Conservation (phyloP, 2,888 invertebrate species). For the Neoaliturus tenellus region DNA sequence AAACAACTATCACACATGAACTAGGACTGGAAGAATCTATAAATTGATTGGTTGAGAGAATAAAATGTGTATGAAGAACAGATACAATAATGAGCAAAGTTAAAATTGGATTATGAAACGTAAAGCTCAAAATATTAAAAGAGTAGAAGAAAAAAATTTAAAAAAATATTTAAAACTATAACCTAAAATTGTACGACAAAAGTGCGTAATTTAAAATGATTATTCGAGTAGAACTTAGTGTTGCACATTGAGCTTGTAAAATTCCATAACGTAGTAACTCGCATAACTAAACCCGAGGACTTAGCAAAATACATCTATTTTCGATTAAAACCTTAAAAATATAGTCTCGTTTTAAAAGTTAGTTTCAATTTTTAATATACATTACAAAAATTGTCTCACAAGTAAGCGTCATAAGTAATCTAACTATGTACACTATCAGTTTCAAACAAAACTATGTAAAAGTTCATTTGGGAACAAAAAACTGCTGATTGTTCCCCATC, state of each 20-base stretch:
- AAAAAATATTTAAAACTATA: not conserved
- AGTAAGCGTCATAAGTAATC: conserved; percentile 49
- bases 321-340: conserved; percentile 49
- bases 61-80: no score
- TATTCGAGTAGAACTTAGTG: not conserved
- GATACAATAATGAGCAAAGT: not conserved
- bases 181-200: not conserved
- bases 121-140: not conserved
- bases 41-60: no score
- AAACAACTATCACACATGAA: no score
- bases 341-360: conserved; percentile 45
- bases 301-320: conserved; percentile 45
- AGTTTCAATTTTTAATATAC: conserved; percentile 39
- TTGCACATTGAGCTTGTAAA: conserved; percentile 12
- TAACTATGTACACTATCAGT: conserved; percentile 44
- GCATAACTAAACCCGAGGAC: conserved; percentile 41
- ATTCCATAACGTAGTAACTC: conserved; percentile 28
- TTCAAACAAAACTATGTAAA: conserved; percentile 33
- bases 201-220: not conserved
- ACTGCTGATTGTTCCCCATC: conserved; percentile 71
- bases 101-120: not conserved
- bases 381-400: conserved; percentile 44
- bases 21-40: no score
- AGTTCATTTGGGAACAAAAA: conserved; percentile 72
- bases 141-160: not conserved